Base-by-base conservation (phyloP, 2,888 invertebrate species). In the Altica lythri region DNA sequence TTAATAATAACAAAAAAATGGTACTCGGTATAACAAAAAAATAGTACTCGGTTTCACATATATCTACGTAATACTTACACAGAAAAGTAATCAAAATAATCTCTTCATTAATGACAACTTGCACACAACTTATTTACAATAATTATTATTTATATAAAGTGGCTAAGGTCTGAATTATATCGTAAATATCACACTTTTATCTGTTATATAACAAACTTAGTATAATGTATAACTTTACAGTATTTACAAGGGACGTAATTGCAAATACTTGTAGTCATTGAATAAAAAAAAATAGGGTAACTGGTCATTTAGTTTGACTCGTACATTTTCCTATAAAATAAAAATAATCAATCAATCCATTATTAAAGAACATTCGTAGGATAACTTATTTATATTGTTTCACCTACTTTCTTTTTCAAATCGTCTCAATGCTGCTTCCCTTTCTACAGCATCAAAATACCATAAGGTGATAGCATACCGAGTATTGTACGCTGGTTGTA, bases 401-500 rank as follows among this genome's bases (percentile, higher is more conserved):
- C n/a, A 68, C 78, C 75, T 72, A 81, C 82, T 75, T 74, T 80
- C 81, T 73, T 76, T 78, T 64, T 81, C 76, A 66, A 81, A 83
- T 70, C 85, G 76, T 63, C 78, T 77, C 52, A 83, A 80, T 30
- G 92, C 92, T 69, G 86, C 84, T 70, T 86, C 88, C 65, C 91
- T 81, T 77, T 93, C 93, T 57, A 83, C 82, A 0, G 89, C 86
- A 77, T 94, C 94, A 70, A 92, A 92, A 76, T 94, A 94, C 94
- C 94, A 94, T 53, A 94, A 79, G 17, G 94, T 94, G 58, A 94
- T 93, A 32, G 94, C 94, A 73, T 93, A 94, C 75, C 94, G 82
- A 8, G 94, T 94, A 70, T 86, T 84, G 73, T 83, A 91, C 0
- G 96, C 89, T 1, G 96, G 95, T 75, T 94, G 91, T 1, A 98